Percentiles rank a stretch among this genome's conserved stretches.
Evolutionary conservation across 2,888 invertebrate genomes (phyloP).

Genomic region (Microchrysa polita): DNA sequence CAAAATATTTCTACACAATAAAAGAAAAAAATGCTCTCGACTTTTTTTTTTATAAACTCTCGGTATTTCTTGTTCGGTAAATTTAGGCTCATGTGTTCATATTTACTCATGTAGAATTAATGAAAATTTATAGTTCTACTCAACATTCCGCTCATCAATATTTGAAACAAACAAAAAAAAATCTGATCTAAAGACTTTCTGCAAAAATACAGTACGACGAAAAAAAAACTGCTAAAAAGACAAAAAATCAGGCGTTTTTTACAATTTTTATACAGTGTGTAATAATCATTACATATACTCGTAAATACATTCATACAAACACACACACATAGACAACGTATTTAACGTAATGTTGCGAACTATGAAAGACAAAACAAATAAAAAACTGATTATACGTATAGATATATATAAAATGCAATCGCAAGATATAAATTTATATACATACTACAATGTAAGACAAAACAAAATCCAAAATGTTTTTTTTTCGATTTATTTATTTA

Average conservation of each 20-base stretch:
- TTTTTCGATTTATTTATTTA: slow-evolving; percentile 44
- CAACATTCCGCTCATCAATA: slow-evolving; percentile 35
- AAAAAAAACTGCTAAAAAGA: slow-evolving; percentile 2
- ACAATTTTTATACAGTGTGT: slow-evolving; percentile 5
- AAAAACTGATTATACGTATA: not conserved
- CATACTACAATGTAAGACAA: slow-evolving; percentile 29
- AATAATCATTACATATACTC: slow-evolving; percentile 11
- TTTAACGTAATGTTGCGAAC: slow-evolving; percentile 3
- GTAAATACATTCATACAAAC: no score
- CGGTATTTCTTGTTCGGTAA: slow-evolving; percentile 1
- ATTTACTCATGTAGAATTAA: slow-evolving; percentile 34
- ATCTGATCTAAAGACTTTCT: slow-evolving; percentile 6
- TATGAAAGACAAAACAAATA: slow-evolving; percentile 22
- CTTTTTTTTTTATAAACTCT: slow-evolving; percentile 16
- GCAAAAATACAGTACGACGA: slow-evolving; percentile 17
- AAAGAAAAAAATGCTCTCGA: not conserved
- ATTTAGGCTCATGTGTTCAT: slow-evolving; percentile 5
- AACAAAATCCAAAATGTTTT: no score
- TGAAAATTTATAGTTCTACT: slow-evolving; percentile 31
- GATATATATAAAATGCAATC: slow-evolving; percentile 13
- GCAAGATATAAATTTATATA: slow-evolving; percentile 31
- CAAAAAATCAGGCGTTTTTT: slow-evolving; percentile 28
- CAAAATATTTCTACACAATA: slow-evolving; percentile 7
- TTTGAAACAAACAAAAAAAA: not conserved
- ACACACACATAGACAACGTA: no score